Conservation (phyloP, 1,140 invertebrate genomes). For the Charaxes varanes region DNA sequence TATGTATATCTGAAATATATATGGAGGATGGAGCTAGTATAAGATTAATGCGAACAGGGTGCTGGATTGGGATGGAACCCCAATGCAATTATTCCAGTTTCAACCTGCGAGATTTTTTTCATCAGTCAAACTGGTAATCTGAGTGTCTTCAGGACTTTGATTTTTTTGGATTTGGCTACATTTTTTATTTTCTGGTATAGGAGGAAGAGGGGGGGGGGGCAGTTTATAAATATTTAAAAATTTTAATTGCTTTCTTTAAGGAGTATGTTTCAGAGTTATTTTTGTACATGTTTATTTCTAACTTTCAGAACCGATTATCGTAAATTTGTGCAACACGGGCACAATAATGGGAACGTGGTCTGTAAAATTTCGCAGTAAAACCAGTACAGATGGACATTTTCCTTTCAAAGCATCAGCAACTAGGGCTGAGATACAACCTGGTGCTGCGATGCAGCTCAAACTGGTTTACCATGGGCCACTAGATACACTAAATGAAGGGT, state of each 20-base stretch:
- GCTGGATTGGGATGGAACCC: too few relatives aligned
- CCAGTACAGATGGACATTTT: constrained; percentile 23
- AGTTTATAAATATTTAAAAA: too few relatives aligned
- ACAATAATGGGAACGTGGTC: constrained; percentile 41
- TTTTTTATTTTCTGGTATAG: too few relatives aligned
- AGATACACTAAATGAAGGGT: constrained; percentile 40
- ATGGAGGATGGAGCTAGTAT: too few relatives aligned
- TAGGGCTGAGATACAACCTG: constrained; percentile 38
- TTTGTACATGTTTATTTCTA: constrained; percentile 1
- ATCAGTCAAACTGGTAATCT: too few relatives aligned
- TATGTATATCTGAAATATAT: too few relatives aligned
- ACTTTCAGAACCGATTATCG: constrained; percentile 38
- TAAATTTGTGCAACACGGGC: constrained; percentile 42
- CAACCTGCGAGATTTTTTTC: too few relatives aligned
- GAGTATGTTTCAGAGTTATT: not conserved
- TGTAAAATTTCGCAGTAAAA: constrained; percentile 30
- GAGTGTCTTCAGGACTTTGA: too few relatives aligned
- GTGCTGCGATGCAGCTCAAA: constrained; percentile 24
- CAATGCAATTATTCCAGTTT: too few relatives aligned
- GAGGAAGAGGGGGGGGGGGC: too few relatives aligned
- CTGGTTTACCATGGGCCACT: constrained; percentile 40
- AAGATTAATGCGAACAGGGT: too few relatives aligned
- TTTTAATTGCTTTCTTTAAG: constrained; percentile 5
- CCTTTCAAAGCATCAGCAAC: constrained; percentile 41
- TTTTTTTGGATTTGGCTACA: too few relatives aligned